Conservation (phyloP, 2,797 vertebrate genomes). For the Psittacula derbiana region DNA sequence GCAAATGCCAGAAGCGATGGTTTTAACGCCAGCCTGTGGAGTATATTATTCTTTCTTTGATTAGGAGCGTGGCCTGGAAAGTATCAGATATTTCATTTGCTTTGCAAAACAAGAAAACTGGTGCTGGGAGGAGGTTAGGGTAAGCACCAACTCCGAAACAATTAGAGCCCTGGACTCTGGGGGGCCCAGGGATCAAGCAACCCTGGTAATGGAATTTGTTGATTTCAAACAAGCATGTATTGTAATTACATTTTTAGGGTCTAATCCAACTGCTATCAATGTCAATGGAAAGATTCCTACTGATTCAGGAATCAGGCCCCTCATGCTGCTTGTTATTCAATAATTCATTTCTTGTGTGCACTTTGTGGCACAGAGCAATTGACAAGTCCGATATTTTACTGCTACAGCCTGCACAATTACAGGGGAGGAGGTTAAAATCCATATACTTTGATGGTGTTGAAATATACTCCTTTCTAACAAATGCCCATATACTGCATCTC, state of each 20-base stretch:
- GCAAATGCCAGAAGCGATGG: slow-evolving; percentile 7
- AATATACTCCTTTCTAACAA: slow-evolving; percentile 46
- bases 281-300: slow-evolving; percentile 12
- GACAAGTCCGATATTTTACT: slow-evolving; percentile 31
- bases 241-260: slow-evolving; percentile 29
- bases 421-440: slow-evolving; percentile 12
- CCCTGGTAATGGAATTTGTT: slow-evolving; percentile 17
- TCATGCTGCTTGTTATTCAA: background rate
- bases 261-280: slow-evolving; percentile 33
- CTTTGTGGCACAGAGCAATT: background rate
- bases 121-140: background rate
- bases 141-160: background rate
- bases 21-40: background rate
- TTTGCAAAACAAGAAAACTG: background rate
- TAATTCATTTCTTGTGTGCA: background rate
- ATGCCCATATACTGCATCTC: slow-evolving; percentile 45
- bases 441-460: slow-evolving; percentile 23
- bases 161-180: background rate
- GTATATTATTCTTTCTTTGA: background rate
- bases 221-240: slow-evolving; percentile 22
- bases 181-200: slow-evolving; percentile 21
- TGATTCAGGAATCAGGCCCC: background rate
- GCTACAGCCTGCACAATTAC: slow-evolving; percentile 12
- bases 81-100: background rate
- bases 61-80: slow-evolving; percentile 40